Evolutionary conservation across 2,113 vertebrate species (phyloP).

Genomic region (Labeo catla): DNA sequence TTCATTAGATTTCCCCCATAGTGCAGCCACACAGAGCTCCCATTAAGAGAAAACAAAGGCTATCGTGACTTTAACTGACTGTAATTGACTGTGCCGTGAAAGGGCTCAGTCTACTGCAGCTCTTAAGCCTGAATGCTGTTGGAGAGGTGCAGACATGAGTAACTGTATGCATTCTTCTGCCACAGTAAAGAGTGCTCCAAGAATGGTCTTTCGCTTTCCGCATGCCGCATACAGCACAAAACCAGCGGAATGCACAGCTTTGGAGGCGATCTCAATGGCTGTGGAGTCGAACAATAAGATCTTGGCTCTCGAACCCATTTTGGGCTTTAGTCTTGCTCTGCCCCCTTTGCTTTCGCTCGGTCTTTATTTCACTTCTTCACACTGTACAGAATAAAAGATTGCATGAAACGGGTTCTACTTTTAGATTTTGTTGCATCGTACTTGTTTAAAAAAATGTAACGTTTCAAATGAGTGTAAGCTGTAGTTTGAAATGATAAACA

Average conservation of each 20-base stretch:
- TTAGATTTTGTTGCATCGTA: background rate
- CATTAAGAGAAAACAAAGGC: constrained; percentile 60
- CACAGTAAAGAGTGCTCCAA: constrained; percentile 41
- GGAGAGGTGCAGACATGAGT: constrained; percentile 41
- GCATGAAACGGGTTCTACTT: background rate
- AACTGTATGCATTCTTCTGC: constrained; percentile 50
- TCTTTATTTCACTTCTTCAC: constrained; percentile 13
- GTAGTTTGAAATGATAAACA: background rate
- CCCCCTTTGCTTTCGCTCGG: background rate
- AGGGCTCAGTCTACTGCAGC: constrained; percentile 38
- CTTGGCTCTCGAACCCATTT: constrained; percentile 51
- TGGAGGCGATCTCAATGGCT: constrained; percentile 53
- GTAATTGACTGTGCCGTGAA: constrained; percentile 55
- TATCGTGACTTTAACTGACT: constrained; percentile 55
- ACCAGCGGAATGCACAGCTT: constrained; percentile 59
- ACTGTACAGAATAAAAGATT: constrained; percentile 20
- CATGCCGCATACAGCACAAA: constrained; percentile 54
- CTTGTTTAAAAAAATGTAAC: background rate
- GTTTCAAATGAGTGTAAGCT: background rate
- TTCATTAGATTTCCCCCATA: constrained; percentile 51
- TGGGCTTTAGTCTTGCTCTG: constrained; percentile 42
- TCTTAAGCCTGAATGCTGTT: constrained; percentile 30
- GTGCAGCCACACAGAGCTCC: constrained; percentile 51
- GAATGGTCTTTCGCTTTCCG: constrained; percentile 56
- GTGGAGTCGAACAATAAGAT: constrained; percentile 53